phyloP scores from a whole-genome alignment of 1,140 invertebrate species.

The Drosophila tropicalis region DNA sequence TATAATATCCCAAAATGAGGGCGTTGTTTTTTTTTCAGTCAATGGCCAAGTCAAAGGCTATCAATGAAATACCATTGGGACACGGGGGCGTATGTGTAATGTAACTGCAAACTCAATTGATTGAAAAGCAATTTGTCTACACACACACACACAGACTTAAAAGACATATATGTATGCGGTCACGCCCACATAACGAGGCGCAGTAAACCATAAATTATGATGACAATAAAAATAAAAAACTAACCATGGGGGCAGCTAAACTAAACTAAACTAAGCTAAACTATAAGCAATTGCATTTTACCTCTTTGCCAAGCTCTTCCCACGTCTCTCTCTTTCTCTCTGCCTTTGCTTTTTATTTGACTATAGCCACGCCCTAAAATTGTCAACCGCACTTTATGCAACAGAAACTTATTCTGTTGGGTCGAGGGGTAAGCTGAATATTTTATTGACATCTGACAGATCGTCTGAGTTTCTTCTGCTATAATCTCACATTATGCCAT shows the following conservation, averaged over 20 bases:
- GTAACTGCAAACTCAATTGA: conserved; percentile 77
- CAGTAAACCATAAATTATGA: conserved; percentile 60
- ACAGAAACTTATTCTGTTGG: background rate
- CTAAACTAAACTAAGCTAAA: background rate
- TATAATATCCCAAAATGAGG: conserved; percentile 69
- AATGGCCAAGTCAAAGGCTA: conserved; percentile 59
- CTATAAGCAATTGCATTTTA: conserved; percentile 17
- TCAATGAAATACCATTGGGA: conserved; percentile 53
- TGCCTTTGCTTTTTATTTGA: background rate
- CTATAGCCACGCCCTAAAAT: background rate
- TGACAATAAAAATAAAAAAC: conserved; percentile 59
- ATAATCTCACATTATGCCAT: background rate
- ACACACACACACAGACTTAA: conserved; percentile 14
- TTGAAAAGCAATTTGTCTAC: conserved; percentile 73
- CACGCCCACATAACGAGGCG: conserved; percentile 50
- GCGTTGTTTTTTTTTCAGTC: conserved; percentile 54
- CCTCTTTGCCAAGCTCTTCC: background rate
- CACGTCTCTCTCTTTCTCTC: background rate
- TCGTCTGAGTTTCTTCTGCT: background rate
- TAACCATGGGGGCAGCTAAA: conserved; percentile 9
- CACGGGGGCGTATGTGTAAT: conserved; percentile 57
- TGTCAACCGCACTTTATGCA: conserved; percentile 1
- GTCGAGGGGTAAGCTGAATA: conserved; percentile 11
- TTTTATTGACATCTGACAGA: conserved; percentile 48
- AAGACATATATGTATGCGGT: conserved; percentile 45